These are phyloP conservation scores for Agelas oroides DNA, from an alignment of 37 sponge, comb jelly and placozoan genomes.

Conservation along the genomic window DNA sequence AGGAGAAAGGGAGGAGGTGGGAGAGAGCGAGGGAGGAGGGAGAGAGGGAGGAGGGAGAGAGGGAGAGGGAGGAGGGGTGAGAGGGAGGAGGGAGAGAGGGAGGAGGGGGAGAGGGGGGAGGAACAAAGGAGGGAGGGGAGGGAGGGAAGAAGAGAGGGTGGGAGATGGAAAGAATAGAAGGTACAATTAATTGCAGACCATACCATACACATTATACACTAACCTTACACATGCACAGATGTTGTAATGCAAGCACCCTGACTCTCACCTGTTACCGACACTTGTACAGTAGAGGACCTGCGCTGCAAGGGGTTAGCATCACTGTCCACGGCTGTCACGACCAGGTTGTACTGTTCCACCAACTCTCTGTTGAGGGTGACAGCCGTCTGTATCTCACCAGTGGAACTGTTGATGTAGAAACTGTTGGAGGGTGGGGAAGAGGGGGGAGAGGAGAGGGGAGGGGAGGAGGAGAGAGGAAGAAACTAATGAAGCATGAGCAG, in stretches of 20 bases:
- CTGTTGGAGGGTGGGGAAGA: not conserved
- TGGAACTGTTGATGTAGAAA: slow-evolving; percentile 41
- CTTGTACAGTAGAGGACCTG: not conserved
- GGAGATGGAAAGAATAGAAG: not conserved
- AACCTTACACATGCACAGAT: not conserved
- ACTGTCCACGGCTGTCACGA: slow-evolving; percentile 28
- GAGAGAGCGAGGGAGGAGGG: not conserved
- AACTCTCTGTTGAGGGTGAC: slow-evolving; percentile 30
- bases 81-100: no score
- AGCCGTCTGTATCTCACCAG: slow-evolving; percentile 8
- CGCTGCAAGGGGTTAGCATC: not conserved
- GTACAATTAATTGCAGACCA: not conserved
- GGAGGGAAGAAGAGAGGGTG: no score
- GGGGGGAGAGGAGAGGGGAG: not conserved
- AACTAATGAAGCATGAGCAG: not conserved
- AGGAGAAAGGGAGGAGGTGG: not conserved
- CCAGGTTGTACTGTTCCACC: not conserved
- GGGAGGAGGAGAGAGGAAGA: not conserved
- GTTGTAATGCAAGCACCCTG: no score
- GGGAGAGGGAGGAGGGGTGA: not conserved
- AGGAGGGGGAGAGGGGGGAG: not conserved
- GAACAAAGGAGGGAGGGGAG: not conserved
- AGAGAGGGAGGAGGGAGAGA: no score
- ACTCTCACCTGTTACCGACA: slow-evolving; percentile 34
- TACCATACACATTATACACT: no score